Evolutionary conservation across 2,113 vertebrate species (phyloP).

Genomic region (Vicugna pacos): DNA sequence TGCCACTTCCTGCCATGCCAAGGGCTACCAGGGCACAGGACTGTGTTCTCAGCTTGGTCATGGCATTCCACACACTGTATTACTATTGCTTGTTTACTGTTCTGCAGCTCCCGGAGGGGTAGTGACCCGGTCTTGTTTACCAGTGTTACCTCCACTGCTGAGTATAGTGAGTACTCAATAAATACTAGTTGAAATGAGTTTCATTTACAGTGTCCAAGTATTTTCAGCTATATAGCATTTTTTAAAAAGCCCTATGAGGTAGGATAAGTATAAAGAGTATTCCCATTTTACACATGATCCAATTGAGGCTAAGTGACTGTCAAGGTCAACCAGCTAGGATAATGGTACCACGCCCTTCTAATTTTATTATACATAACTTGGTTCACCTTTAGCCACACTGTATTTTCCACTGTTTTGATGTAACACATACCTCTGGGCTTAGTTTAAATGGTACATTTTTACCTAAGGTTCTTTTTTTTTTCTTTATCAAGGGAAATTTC

Average conservation of each 20-base stretch:
- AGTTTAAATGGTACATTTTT: conserved; percentile 24
- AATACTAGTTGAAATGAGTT: conserved; percentile 12
- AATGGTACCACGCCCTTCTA: background rate
- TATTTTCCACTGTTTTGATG: conserved; percentile 52
- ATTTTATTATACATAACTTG: conserved; percentile 24
- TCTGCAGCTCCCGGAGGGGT: background rate
- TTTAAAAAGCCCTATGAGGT: background rate
- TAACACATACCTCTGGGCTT: background rate
- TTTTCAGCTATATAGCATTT: conserved; percentile 16
- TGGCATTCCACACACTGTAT: background rate
- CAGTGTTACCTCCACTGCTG: background rate
- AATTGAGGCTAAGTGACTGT: background rate
- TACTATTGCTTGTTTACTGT: conserved; percentile 17
- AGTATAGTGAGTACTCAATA: background rate
- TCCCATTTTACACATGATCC: conserved; percentile 12
- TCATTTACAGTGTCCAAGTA: background rate
- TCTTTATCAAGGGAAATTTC: conserved; percentile 53
- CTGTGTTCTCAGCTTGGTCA: background rate
- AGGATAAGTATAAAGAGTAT: conserved; percentile 21
- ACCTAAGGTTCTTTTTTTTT: background rate
- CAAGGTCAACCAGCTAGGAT: background rate
- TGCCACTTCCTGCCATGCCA: background rate
- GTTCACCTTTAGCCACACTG: background rate
- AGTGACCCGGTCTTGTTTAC: background rate
- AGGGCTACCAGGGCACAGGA: background rate